Evolutionary conservation across 2,888 invertebrate species (phyloP).

Genomic region (Mechanitis messenoides): DNA sequence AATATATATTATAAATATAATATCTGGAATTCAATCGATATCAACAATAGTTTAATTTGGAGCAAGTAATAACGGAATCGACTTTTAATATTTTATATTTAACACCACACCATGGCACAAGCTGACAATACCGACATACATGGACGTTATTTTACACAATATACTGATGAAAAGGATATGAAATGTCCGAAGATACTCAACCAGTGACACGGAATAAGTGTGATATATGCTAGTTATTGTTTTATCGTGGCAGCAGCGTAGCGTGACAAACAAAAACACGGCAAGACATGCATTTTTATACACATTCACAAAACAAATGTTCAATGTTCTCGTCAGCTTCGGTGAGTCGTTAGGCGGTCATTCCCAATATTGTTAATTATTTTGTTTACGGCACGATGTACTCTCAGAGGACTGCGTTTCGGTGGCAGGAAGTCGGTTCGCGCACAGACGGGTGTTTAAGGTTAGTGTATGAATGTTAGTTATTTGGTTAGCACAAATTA

Average conservation of each 20-base stretch:
- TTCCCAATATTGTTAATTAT: constrained; percentile 63
- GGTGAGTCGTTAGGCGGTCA: constrained; percentile 66
- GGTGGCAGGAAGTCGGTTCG: constrained; percentile 74
- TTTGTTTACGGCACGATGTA: constrained; percentile 53
- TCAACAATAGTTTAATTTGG: background rate
- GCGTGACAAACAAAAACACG: constrained; percentile 66
- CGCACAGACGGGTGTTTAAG: constrained; percentile 45
- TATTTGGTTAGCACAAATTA: constrained; percentile 29
- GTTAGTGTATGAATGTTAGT: constrained; percentile 31
- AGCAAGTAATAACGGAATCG: background rate
- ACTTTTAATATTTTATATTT: background rate
- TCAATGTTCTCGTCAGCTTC: constrained; percentile 52
- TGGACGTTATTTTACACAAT: background rate
- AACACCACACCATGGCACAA: constrained; percentile 5
- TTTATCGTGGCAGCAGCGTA: constrained; percentile 37
- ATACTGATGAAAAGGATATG: background rate
- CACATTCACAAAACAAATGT: constrained; percentile 64
- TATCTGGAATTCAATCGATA: background rate
- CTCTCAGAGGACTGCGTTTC: constrained; percentile 45
- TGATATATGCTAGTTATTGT: constrained; percentile 24
- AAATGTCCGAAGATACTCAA: background rate
- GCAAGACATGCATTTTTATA: constrained; percentile 63
- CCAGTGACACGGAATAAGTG: constrained; percentile 18
- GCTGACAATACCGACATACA: background rate
- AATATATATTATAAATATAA: too few relatives aligned